phyloP scores from a whole-genome alignment of 2,888 invertebrate species.

The Napeogenes sylphis region DNA sequence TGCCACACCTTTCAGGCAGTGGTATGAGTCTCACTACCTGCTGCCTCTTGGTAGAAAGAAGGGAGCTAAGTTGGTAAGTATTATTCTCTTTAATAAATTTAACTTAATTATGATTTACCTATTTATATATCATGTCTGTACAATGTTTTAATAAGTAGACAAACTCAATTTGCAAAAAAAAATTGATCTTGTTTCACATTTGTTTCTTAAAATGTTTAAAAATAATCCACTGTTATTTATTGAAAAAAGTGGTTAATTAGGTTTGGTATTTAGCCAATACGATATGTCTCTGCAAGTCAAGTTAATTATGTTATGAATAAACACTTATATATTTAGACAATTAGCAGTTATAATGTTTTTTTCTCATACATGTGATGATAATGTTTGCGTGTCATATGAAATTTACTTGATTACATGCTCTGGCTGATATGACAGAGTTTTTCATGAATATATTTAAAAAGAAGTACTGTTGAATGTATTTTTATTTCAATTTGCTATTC shows the following conservation, averaged over 20 bases:
- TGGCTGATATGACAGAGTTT: constrained; percentile 14
- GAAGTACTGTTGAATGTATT: constrained; percentile 1
- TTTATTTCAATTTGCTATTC: constrained; percentile 35
- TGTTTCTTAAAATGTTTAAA: too few relatives aligned
- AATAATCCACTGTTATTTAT: too few relatives aligned
- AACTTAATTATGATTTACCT: neutral
- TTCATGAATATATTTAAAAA: neutral
- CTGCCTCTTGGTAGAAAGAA: constrained; percentile 97
- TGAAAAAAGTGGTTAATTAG: too few relatives aligned
- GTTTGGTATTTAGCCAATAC: too few relatives aligned
- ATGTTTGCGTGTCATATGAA: constrained; percentile 80
- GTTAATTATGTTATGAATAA: neutral
- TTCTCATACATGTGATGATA: constrained; percentile 51
- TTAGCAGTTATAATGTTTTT: neutral
- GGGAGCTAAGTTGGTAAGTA: constrained; percentile 91
- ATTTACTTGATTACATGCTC: constrained; percentile 25
- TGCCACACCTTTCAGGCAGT: constrained; percentile 98
- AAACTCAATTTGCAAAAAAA: too few relatives aligned
- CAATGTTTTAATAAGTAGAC: too few relatives aligned
- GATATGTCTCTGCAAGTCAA: too few relatives aligned
- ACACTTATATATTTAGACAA: neutral
- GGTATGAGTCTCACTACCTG: constrained; percentile 99
- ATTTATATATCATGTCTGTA: too few relatives aligned
- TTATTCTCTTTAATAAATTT: neutral
- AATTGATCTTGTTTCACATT: too few relatives aligned